These are phyloP conservation scores for Pandemis corylana DNA, from an alignment of 2,888 invertebrate genomes.

Conservation along the genomic window DNA sequence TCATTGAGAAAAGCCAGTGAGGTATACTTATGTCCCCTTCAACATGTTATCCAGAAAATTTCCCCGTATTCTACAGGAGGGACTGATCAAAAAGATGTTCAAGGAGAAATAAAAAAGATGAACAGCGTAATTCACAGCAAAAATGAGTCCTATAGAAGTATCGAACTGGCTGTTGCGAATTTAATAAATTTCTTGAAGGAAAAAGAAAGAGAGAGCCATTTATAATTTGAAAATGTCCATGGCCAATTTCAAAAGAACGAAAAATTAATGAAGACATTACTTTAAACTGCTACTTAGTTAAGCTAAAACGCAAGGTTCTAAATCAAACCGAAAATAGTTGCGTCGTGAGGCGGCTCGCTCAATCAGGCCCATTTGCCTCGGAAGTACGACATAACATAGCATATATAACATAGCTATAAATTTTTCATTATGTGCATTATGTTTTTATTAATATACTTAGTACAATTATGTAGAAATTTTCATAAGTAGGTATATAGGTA, in stretches of 20 bases:
- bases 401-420: neutral
- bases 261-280: no score
- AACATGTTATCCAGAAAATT: conserved; percentile 21
- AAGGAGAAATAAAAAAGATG: neutral
- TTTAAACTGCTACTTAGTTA: no score
- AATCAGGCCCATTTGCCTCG: neutral
- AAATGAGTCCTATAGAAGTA: conserved; percentile 41
- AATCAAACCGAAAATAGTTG: no score
- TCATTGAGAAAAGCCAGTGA: conserved; percentile 44
- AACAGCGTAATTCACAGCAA: neutral
- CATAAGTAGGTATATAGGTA: no score
- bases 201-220: conserved; percentile 62
- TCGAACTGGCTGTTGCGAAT: conserved; percentile 58
- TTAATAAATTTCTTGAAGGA: conserved; percentile 62
- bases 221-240: neutral
- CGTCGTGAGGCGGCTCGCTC: no score
- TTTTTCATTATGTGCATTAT: neutral
- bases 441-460: neutral
- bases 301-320: no score
- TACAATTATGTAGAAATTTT: neutral
- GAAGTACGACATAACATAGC: neutral
- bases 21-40: conserved; percentile 22
- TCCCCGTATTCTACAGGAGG: neutral
- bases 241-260: neutral
- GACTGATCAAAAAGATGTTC: neutral